A percentile compares a stretch with the other conserved stretches of the same genome.
These are phyloP conservation scores for Xestobium rufovillosum DNA, from an alignment of 2,888 invertebrate species.

Conservation along the genomic window DNA sequence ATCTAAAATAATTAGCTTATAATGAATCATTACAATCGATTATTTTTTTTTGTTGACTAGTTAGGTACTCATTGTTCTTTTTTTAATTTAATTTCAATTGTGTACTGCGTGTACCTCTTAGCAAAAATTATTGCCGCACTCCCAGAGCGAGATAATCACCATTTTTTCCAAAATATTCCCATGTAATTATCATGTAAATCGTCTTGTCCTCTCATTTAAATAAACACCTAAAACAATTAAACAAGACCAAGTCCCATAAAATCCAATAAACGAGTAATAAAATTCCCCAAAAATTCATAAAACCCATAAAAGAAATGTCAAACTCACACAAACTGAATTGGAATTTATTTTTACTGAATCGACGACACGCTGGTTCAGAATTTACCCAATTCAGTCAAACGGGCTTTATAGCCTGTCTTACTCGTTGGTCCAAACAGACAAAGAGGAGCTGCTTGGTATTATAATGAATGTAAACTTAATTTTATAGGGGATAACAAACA, in stretches of 20 bases:
- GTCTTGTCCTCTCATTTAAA: neutral
- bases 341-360: constrained; percentile 13
- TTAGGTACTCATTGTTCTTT: too few species aligned
- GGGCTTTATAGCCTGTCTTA: constrained; percentile 15
- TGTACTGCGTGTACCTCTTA: too few species aligned
- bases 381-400: constrained; percentile 18
- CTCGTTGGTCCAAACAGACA: neutral
- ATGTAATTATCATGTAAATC: too few species aligned
- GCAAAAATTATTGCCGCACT: too few species aligned
- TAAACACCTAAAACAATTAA: constrained; percentile 1
- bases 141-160: too few species aligned
- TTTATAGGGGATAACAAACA: constrained; percentile 15
- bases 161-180: too few species aligned
- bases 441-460: constrained; percentile 1
- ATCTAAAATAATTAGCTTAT: too few species aligned
- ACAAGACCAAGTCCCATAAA: constrained; percentile 1
- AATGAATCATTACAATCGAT: too few species aligned
- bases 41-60: too few species aligned
- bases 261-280: constrained; percentile 1
- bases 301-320: constrained; percentile 18
- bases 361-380: constrained; percentile 8
- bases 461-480: constrained; percentile 7
- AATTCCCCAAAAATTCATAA: constrained; percentile 13
- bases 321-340: constrained; percentile 12
- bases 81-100: too few species aligned